Percentiles rank a stretch among this genome's conserved stretches.
Evolutionary conservation across 1,140 invertebrate species (phyloP).

Genomic region (Maconellicoccus hirsutus): DNA sequence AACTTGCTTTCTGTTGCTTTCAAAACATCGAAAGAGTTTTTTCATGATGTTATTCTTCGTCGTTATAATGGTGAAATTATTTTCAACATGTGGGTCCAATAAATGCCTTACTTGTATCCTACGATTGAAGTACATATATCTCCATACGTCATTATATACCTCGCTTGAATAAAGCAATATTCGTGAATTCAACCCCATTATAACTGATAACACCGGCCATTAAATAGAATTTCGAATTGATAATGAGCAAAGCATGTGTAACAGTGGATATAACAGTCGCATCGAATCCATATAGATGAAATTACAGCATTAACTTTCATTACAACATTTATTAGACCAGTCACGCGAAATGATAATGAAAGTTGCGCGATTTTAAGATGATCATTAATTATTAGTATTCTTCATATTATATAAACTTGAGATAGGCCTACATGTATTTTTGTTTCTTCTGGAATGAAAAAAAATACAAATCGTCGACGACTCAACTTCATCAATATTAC

Average conservation of each 20-base stretch:
- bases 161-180: no score
- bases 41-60: no score
- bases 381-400: not conserved
- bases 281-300: not conserved
- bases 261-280: no score
- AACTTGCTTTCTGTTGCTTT: no score
- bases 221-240: not conserved
- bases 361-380: not conserved
- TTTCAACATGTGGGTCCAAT: no score
- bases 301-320: not conserved
- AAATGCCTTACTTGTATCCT: no score
- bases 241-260: not conserved
- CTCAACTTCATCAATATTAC: not conserved
- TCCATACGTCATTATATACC: no score
- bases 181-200: not conserved
- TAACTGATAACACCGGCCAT: not conserved
- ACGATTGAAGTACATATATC: no score
- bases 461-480: not conserved
- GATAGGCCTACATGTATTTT: no score
- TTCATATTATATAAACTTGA: not conserved
- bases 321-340: not conserved
- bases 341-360: conserved; percentile 3
- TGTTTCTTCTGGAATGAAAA: no score
- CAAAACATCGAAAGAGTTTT: no score
- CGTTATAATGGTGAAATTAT: no score